Evolutionary conservation across 2,888 invertebrate genomes (phyloP), one percentile per base, ranked within the genome.

Genomic region (Apamea crenata): DNA sequence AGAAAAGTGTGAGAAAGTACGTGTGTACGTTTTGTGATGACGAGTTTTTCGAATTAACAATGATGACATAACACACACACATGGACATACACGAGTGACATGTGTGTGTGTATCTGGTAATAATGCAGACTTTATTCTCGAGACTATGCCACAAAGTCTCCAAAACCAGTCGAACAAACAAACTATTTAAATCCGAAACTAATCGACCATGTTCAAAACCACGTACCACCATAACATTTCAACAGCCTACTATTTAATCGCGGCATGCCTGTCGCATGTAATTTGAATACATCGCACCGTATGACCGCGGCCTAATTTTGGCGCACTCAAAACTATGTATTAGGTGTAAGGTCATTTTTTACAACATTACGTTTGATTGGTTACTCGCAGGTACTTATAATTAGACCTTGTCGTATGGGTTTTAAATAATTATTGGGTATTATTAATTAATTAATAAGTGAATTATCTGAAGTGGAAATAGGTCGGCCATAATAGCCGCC

Each of bases 311-410:
- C 87, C 88, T 86, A 88, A 84, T 78, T 83, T 86, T 82, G 47
- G 77, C 77, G 79, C 71, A 82, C 77, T 78, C 56, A n/a, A 82
- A 83, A 66, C 50, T 76, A n/a, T n/a, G n/a, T n/a, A 81, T 83
- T 80, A n/a, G 61, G 7, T 5, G 50, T 82, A 89, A 88, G 88
- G 89, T 85, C 89, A 71, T 65, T 88, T 88, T 88, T 88, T 85
- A 81, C 84, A 86, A 84, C 69, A 81, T 72, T 74, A 59, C 56
- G 21, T 73, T 63, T 68, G 71, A 85, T 84, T 61, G 14, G 67
- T 36, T 50, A 71, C 63, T 70, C 4, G 12, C 29, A 50, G 25
- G 69, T 47, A 47, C 73, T 66, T 69, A 74, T 82, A 75, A 83
- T 83, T 56, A 63, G 72, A 73, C 67, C 71, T 73, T 73, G 69